A percentile compares a stretch with the other conserved stretches of the same genome.
These are phyloP conservation scores for Enteromius argenteus DNA, from an alignment of 2,797 vertebrate species.

Conservation along the genomic window DNA sequence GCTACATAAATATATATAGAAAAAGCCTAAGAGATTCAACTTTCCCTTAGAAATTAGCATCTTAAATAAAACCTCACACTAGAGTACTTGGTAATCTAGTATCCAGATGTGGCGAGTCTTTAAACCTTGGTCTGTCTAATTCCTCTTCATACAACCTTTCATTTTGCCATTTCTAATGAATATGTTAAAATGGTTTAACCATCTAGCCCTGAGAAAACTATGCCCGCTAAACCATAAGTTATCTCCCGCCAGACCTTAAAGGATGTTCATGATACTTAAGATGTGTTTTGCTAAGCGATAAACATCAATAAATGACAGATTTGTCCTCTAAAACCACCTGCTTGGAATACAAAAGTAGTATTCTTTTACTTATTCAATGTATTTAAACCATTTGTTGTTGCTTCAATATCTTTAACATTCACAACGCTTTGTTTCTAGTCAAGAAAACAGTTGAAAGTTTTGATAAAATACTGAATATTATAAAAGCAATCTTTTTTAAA, in stretches of 20 bases:
- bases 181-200: slow-evolving; percentile 59
- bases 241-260: slow-evolving; percentile 51
- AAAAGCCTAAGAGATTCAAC: not conserved
- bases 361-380: slow-evolving; percentile 53
- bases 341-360: slow-evolving; percentile 33
- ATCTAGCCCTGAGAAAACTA: slow-evolving; percentile 76
- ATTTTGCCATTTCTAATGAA: slow-evolving; percentile 58
- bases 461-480: slow-evolving; percentile 33
- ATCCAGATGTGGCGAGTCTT: slow-evolving; percentile 38
- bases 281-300: slow-evolving; percentile 35
- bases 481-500: slow-evolving; percentile 1
- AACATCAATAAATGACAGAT: not conserved
- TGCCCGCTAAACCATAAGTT: slow-evolving; percentile 62
- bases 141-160: slow-evolving; percentile 42
- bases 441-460: slow-evolving; percentile 13
- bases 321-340: slow-evolving; percentile 4
- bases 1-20: slow-evolving; percentile 37
- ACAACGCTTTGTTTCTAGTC: slow-evolving; percentile 66
- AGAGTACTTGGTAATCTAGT: slow-evolving; percentile 45
- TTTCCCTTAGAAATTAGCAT: slow-evolving; percentile 74
- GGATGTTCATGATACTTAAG: slow-evolving; percentile 37
- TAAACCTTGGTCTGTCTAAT: slow-evolving; percentile 42
- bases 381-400: slow-evolving; percentile 54
- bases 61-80: not conserved
- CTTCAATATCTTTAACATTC: slow-evolving; percentile 66